These are phyloP conservation scores for Craterocephalus amniculus DNA, from an alignment of 2,797 vertebrate species.

Conservation along the genomic window DNA sequence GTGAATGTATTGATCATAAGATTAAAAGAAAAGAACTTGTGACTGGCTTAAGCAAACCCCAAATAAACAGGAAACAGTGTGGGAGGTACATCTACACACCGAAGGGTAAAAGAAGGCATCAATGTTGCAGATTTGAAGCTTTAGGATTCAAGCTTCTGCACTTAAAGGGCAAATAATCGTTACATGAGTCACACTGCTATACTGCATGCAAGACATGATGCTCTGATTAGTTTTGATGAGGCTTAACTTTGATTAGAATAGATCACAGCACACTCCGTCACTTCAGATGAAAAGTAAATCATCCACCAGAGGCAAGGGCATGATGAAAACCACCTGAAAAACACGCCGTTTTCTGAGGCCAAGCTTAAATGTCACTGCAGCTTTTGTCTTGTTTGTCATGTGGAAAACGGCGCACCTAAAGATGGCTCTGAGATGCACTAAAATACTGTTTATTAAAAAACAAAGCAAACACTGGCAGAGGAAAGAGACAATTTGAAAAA, in stretches of 20 bases:
- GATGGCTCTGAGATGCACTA: conserved; percentile 27
- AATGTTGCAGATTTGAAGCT: conserved; percentile 32
- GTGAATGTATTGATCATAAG: conserved; percentile 18
- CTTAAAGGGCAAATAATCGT: conserved; percentile 5
- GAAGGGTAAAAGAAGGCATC: conserved; percentile 55
- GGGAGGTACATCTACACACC: conserved; percentile 66
- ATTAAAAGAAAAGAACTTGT: conserved; percentile 18
- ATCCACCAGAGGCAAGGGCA: conserved; percentile 18
- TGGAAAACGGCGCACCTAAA: conserved; percentile 37
- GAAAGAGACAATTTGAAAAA: conserved; percentile 44
- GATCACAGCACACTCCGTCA: background rate
- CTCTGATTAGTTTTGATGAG: conserved; percentile 14
- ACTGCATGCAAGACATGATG: conserved; percentile 10
- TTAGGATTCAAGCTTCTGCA: conserved; percentile 6
- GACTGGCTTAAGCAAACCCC: conserved; percentile 63
- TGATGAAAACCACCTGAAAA: conserved; percentile 29
- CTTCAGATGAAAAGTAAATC: conserved; percentile 32
- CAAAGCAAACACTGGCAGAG: conserved; percentile 39
- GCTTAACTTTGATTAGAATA: conserved; percentile 12
- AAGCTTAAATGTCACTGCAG: conserved; percentile 32
- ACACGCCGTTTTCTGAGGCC: conserved; percentile 19
- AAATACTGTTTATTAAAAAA: conserved; percentile 37
- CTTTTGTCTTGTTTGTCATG: conserved; percentile 49
- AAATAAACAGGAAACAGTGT: conserved; percentile 80
- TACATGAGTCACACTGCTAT: conserved; percentile 10